These are phyloP conservation scores for Lasiurus borealis DNA, from an alignment of 2,113 vertebrate species.

Conservation along the genomic window DNA sequence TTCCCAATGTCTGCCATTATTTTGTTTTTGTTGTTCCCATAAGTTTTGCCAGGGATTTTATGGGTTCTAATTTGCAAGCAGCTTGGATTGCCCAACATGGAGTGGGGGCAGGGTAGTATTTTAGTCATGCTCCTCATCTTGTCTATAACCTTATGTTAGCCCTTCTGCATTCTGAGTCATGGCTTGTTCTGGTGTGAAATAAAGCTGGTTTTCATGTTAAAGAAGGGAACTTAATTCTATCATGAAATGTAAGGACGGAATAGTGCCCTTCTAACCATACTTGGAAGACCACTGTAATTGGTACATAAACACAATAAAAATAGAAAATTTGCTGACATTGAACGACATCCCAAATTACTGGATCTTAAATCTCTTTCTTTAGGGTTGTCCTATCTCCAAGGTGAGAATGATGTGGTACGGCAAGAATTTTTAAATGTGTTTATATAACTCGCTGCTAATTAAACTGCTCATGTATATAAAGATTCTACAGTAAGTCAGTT, in stretches of 20 bases:
- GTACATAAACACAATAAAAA: not conserved
- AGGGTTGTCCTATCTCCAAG: not conserved
- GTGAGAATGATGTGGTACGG: not conserved
- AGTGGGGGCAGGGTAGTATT: not conserved
- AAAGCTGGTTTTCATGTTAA: not conserved
- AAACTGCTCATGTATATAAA: not conserved
- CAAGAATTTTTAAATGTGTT: not conserved
- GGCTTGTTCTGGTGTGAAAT: conserved; percentile 8
- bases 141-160: not conserved
- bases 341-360: conserved; percentile 7
- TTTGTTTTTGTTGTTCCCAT: conserved; percentile 47
- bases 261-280: not conserved
- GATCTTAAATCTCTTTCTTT: conserved; percentile 16
- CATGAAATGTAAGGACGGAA: not conserved
- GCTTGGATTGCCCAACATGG: conserved; percentile 35
- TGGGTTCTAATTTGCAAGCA: conserved; percentile 37
- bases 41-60: conserved; percentile 65
- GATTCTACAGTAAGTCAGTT: conserved; percentile 9
- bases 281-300: not conserved
- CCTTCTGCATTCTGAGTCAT: not conserved
- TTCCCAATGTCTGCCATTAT: conserved; percentile 8
- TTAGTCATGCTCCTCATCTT: not conserved
- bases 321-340: not conserved
- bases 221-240: not conserved
- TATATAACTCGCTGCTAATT: not conserved